Base-by-base conservation (phyloP, 2,797 vertebrate genomes). In the Cheracebus regulus region DNA sequence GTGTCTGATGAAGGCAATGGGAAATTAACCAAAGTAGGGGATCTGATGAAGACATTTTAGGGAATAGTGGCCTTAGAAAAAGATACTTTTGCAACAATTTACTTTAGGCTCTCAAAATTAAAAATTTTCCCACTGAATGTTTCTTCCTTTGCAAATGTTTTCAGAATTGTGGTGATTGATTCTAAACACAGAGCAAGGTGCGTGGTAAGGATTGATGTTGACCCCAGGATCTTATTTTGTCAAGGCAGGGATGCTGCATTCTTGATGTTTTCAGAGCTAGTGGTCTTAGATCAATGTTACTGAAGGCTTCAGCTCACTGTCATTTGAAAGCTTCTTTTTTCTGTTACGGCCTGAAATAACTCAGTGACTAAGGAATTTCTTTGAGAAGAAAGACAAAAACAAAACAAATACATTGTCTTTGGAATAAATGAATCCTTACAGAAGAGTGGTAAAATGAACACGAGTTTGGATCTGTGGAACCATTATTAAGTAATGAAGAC, bases 351-450 rank as follows among this genome's bases (percentile, higher is more conserved):
- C 82, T 92, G 67, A 95, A 96, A 96, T 70, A 92, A 84, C 75
- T 93, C 93, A 88, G 41, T 87, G 70, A 94, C 50, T 93, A 97
- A 97, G 82, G 52, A 79, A 44, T 90, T 96, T 96, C 75, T 85
- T 67, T 97, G 88, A 86, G 88, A 89, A 64, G 67, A 81, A 73
- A 82, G 44, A 88, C 36, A 84, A 72, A 92, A 89, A 92, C 11
- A 50, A 90, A 88, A 78, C 57, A 90, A 95, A 50, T 57, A 39
- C 57, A 72, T 96, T 90, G 19, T 95, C 46, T 36, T 96, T 91
- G 70, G 57, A 91, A 81, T 97, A 94, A 92, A 86, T 95, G 41
- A 95, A 48, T 96, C 13, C 50, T 91, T 17, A 76, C 7, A 48
- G 82, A 95, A 81, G 39, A 88, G 41, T 58, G 41, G 33, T 92